A percentile compares a stretch with the other conserved stretches of the same genome.
phyloP scores from a whole-genome alignment of 2,113 vertebrate genomes.

The Apaloderma vittatum region DNA sequence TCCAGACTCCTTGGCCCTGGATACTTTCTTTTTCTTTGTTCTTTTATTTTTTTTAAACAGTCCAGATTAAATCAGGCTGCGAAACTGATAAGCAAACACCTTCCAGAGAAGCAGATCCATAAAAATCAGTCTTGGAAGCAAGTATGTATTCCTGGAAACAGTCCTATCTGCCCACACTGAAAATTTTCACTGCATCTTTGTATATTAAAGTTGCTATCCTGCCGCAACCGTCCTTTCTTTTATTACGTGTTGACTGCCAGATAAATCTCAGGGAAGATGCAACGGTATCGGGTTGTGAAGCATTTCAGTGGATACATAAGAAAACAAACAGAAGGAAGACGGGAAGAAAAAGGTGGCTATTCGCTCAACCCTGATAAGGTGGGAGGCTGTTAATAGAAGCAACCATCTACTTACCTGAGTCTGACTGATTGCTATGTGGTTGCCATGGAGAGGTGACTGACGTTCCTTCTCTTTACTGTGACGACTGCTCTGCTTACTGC shows the following conservation, averaged over 20 bases:
- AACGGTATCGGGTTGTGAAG: background rate
- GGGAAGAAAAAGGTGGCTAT: background rate
- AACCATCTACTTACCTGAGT: slow-evolving; percentile 81
- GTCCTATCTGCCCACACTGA: background rate
- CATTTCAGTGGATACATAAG: background rate
- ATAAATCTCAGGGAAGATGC: background rate
- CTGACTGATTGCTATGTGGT: slow-evolving; percentile 83
- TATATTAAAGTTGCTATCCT: background rate
- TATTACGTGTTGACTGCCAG: background rate
- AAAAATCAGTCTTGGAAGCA: background rate
- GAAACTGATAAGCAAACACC: background rate
- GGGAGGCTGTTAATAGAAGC: background rate
- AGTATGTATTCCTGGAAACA: background rate
- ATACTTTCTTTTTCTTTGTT: background rate
- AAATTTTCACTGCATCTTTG: background rate
- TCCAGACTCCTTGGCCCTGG: background rate
- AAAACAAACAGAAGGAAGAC: background rate
- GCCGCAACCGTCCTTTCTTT: background rate
- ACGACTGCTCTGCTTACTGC: slow-evolving; percentile 90
- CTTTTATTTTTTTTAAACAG: background rate
- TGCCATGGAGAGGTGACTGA: slow-evolving; percentile 86
- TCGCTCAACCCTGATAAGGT: background rate
- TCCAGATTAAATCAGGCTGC: background rate
- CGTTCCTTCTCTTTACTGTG: slow-evolving; percentile 89
- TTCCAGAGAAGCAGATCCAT: background rate